These are phyloP conservation scores for Phlogophora meticulosa DNA, from an alignment of 2,888 invertebrate genomes.

Conservation along the genomic window DNA sequence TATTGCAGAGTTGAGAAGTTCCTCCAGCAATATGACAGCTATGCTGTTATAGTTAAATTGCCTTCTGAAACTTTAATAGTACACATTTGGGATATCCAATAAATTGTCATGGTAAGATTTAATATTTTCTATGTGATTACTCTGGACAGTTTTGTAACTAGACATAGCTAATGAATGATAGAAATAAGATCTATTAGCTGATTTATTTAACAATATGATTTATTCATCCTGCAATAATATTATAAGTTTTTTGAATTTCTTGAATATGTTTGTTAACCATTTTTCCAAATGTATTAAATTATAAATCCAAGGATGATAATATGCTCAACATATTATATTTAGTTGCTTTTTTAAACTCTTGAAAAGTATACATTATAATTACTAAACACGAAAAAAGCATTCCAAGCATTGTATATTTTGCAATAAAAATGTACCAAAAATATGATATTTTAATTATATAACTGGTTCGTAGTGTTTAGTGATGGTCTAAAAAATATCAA, in stretches of 20 bases:
- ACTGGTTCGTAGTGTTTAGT: conserved; percentile 41
- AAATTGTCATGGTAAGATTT: conserved; percentile 44
- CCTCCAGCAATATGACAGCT: conserved; percentile 50
- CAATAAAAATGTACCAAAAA: conserved; percentile 64
- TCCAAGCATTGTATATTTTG: conserved; percentile 59
- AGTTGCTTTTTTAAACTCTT: conserved; percentile 11
- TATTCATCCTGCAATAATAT: conserved; percentile 29
- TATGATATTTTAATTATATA: conserved; percentile 30
- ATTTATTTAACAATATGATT: conserved; percentile 25
- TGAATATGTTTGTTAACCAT: conserved; percentile 15
- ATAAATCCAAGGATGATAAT: not conserved
- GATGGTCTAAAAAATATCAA: conserved; percentile 25
- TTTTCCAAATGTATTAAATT: conserved; percentile 12
- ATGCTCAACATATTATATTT: conserved; percentile 35
- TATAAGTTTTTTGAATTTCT: conserved; percentile 16
- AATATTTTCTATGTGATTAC: conserved; percentile 57
- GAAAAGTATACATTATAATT: conserved; percentile 21
- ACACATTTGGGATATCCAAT: conserved; percentile 49
- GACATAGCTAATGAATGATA: conserved; percentile 47
- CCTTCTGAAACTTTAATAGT: conserved; percentile 61
- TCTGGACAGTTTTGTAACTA: conserved; percentile 62
- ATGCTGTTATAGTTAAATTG: conserved; percentile 55
- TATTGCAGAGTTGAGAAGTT: conserved; percentile 51
- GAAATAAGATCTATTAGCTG: conserved; percentile 45
- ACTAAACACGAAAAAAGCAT: conserved; percentile 63